phyloP scores from a whole-genome alignment of 2,888 invertebrate genomes.

The Phaonia tiefii region DNA sequence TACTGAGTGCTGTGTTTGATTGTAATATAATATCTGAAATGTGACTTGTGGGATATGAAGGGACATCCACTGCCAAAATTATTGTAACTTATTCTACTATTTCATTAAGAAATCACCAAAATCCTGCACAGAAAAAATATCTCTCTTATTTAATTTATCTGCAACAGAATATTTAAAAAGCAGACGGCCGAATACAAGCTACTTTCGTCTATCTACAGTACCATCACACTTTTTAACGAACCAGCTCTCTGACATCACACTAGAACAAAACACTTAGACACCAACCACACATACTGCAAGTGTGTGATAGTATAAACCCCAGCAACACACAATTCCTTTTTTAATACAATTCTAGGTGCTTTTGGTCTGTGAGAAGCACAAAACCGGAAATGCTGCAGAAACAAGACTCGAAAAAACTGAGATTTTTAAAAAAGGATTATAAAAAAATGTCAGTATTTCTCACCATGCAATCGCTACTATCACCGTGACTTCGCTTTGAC shows the following conservation, averaged over 20 bases:
- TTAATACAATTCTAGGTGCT: slow-evolving; percentile 1
- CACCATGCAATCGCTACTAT: too few relatives aligned
- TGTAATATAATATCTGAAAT: too few relatives aligned
- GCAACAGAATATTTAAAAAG: too few relatives aligned
- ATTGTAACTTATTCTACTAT: too few relatives aligned
- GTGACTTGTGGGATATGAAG: too few relatives aligned
- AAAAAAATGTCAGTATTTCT: too few relatives aligned
- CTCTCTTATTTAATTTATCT: too few relatives aligned
- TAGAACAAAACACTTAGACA: not conserved
- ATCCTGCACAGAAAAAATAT: too few relatives aligned
- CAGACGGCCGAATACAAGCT: too few relatives aligned
- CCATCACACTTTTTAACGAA: not conserved
- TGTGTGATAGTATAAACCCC: not conserved
- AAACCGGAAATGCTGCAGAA: not conserved
- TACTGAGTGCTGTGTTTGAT: too few relatives aligned
- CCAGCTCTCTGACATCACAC: not conserved
- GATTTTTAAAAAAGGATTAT: not conserved
- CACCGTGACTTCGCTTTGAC: slow-evolving; percentile 63
- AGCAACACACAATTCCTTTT: not conserved
- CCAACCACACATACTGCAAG: slow-evolving; percentile 7
- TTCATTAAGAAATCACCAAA: too few relatives aligned
- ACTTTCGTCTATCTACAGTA: not conserved
- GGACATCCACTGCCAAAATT: too few relatives aligned
- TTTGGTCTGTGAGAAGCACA: not conserved
- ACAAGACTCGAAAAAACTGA: slow-evolving; percentile 1